Base-by-base conservation (phyloP, 2,888 invertebrate genomes). In the Chelonus formosanus region DNA sequence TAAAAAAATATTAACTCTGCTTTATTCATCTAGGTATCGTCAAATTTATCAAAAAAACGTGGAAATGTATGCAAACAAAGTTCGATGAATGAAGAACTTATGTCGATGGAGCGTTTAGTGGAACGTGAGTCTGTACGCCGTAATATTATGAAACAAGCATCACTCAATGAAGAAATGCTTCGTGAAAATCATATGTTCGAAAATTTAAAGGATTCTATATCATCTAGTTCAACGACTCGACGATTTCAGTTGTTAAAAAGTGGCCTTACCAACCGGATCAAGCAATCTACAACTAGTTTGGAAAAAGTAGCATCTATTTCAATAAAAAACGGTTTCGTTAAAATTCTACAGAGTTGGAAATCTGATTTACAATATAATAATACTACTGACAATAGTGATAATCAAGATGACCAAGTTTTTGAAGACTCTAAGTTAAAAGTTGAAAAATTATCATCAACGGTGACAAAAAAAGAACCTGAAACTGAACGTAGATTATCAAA, bases 141-240 rank as follows among this genome's bases (percentile, higher is more conserved):
- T 78, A 92, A 94, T 78, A 94, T 95, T 73, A 94, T 93, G 80
- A 95, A 95, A 80, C 95, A 95, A 84, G 93, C 94, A 34, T 95
- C 95, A 4, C 85, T 95, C 8, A 95, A 95, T 79, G 95, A 95
- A 82, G 94, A 95, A 68, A 89, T 95, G 68, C 89, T 95, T 64
- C 94, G 89, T 80, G 87, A 89, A 67, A 86, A 89, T 67, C 88
- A 89, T 60, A 89, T 90, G 8, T 86, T 92, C 67, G 91, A 92
- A 76, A 88, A 90, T 3, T 86, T 93, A 72, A 89, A 90, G 55
- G 92, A 93, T 75, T 90, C 91, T 3, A 87, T 92, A 78, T 90
- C 92, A 78, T 91, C 91, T 34, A 90, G 90, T 7, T 90, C 90
- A 55, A 88, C 89, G 32, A 88, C 89, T 0, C 92, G 91, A 81